phyloP scores from a whole-genome alignment of 2,797 vertebrate genomes.

The Macropus fuliginosus region DNA sequence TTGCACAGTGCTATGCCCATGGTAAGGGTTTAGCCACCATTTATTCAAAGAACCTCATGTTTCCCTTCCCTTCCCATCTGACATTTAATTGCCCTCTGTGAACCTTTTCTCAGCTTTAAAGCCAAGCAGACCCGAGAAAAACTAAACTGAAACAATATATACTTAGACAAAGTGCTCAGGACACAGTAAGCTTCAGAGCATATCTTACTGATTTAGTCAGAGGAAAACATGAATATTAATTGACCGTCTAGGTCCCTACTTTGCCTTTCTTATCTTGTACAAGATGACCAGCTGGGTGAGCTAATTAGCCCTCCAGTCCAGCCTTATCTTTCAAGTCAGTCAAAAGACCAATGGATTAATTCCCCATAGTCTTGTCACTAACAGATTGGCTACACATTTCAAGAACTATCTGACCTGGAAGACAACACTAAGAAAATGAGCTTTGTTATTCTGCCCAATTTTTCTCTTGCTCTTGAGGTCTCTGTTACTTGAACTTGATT shows the following conservation, averaged over 20 bases:
- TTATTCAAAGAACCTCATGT: background rate
- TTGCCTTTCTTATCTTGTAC: background rate
- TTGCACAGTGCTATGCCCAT: background rate
- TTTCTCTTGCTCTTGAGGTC: background rate
- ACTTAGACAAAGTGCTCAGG: background rate
- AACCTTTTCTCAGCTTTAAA: background rate
- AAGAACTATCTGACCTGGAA: background rate
- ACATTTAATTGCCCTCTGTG: background rate
- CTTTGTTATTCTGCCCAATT: background rate
- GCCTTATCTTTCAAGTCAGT: conserved; percentile 6
- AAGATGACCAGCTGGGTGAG: background rate
- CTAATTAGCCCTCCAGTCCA: background rate
- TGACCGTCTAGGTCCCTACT: background rate
- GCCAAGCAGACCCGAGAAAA: background rate
- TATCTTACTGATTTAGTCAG: background rate
- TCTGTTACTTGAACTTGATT: background rate
- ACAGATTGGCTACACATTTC: background rate
- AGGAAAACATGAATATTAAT: background rate
- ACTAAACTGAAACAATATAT: background rate
- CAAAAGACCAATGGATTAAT: background rate
- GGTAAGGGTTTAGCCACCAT: background rate
- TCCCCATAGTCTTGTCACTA: background rate
- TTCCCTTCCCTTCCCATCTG: rapidly evolving
- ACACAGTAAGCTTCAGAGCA: background rate
- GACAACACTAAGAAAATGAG: background rate